phyloP scores from a whole-genome alignment of 2,797 vertebrate species.

The Phalanger gymnotis region DNA sequence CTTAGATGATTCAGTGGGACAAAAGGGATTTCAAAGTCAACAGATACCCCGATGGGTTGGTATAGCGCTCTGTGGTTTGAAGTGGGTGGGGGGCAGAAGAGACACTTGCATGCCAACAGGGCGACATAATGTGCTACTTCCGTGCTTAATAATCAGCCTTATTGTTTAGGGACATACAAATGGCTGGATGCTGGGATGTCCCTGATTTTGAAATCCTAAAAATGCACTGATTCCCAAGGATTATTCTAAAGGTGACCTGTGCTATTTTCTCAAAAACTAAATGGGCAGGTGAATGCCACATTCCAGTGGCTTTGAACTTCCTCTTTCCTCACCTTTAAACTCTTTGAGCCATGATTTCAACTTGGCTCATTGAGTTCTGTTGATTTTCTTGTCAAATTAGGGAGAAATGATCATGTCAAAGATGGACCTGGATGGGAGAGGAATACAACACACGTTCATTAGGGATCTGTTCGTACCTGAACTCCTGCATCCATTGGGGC shows the following conservation, averaged over 20 bases:
- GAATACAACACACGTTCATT: conserved; percentile 47
- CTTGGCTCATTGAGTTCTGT: conserved; percentile 32
- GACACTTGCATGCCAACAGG: conserved; percentile 60
- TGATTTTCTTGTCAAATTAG: conserved; percentile 46
- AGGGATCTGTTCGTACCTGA: not conserved
- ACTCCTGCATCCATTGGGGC: not conserved
- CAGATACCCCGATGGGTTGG: conserved; percentile 55
- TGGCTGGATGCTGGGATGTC: conserved; percentile 56
- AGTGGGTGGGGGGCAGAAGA: conserved; percentile 45
- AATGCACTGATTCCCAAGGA: conserved; percentile 7
- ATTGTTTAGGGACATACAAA: conserved; percentile 69
- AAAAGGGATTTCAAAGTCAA: conserved; percentile 64
- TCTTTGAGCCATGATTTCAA: not conserved
- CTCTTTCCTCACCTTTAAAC: conserved; percentile 27
- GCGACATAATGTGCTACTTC: conserved; percentile 59
- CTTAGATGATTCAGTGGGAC: conserved; percentile 33
- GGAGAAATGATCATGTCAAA: conserved; percentile 25
- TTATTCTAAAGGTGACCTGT: not conserved
- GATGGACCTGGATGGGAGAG: conserved; percentile 48
- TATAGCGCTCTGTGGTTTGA: conserved; percentile 17
- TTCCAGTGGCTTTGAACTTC: not conserved
- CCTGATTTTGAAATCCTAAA: conserved; percentile 57
- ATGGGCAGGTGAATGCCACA: conserved; percentile 36
- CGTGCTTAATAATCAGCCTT: conserved; percentile 64
- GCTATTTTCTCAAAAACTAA: not conserved